These are phyloP conservation scores for Podargus strigoides DNA, from an alignment of 2,797 vertebrate species.

Conservation along the genomic window DNA sequence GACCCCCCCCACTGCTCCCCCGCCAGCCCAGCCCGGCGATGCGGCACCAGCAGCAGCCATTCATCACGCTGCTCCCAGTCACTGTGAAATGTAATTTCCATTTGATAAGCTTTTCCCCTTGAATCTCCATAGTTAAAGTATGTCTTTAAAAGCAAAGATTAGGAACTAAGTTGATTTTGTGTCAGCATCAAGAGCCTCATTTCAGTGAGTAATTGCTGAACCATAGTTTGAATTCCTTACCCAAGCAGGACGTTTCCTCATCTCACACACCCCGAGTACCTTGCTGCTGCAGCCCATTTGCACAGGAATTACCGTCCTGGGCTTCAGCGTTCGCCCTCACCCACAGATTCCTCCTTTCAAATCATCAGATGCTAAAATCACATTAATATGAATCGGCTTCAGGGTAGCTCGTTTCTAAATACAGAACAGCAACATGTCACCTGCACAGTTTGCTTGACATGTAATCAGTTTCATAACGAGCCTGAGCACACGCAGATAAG, in stretches of 20 bases:
- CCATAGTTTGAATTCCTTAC: background rate
- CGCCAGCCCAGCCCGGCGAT: no score
- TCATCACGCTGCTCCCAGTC: no score
- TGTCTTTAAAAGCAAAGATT: background rate
- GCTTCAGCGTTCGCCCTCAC: background rate
- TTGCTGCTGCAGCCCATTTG: conserved; percentile 8
- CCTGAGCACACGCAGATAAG: conserved; percentile 33
- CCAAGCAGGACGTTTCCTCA: background rate
- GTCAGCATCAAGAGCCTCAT: background rate
- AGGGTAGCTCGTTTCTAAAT: conserved; percentile 39
- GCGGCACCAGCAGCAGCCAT: no score
- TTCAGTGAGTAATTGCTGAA: background rate
- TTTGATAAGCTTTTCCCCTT: no score
- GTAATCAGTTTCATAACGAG: conserved; percentile 18
- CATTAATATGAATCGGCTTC: conserved; percentile 53
- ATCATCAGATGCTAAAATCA: conserved; percentile 38
- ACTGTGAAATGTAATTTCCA: no score
- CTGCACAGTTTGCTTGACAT: background rate
- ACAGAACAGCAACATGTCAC: conserved; percentile 1
- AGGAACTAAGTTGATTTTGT: background rate
- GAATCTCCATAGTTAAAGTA: background rate
- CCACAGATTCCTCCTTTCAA: conserved; percentile 14
- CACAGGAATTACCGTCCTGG: background rate
- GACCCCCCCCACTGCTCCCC: no score
- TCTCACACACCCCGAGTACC: background rate